Evolutionary conservation across 1,140 invertebrate species (phyloP).

Genomic region (Bombus ignitus): DNA sequence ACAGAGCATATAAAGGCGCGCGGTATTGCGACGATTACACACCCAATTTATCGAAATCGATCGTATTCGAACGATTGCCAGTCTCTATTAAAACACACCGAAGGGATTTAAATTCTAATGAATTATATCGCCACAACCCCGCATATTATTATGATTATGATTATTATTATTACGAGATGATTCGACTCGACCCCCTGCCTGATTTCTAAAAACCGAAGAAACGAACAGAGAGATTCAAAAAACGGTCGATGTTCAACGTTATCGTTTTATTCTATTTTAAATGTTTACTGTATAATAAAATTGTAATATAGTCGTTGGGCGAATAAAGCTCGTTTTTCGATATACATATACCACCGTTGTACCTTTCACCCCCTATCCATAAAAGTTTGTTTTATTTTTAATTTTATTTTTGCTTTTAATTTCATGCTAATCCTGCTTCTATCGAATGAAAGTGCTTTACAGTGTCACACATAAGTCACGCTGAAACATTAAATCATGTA

Average conservation of each 20-base stretch:
- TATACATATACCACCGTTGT: slow-evolving; percentile 25
- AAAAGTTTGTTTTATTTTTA: too few species aligned
- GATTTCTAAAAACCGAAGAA: slow-evolving; percentile 71
- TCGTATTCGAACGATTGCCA: slow-evolving; percentile 41
- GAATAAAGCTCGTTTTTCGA: slow-evolving; percentile 81
- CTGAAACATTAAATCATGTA: not conserved
- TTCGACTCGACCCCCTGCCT: slow-evolving; percentile 62
- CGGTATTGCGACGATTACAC: slow-evolving; percentile 41
- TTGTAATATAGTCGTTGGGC: slow-evolving; percentile 81
- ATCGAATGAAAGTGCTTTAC: not conserved
- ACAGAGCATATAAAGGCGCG: not conserved
- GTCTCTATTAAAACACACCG: slow-evolving; percentile 26
- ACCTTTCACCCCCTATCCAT: not conserved
- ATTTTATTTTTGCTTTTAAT: not conserved
- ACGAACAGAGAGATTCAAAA: not conserved
- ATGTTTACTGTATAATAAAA: slow-evolving; percentile 80
- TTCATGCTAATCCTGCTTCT: not conserved
- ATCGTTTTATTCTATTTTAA: slow-evolving; percentile 79
- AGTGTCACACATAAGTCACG: not conserved
- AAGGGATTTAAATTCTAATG: slow-evolving; percentile 13
- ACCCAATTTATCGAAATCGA: slow-evolving; percentile 35
- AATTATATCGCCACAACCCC: slow-evolving; percentile 44
- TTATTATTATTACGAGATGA: slow-evolving; percentile 35
- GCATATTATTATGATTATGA: slow-evolving; percentile 16
- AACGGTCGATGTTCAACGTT: slow-evolving; percentile 75